Evolutionary conservation across 1,140 invertebrate genomes (phyloP), one percentile per base, ranked within the genome.

Genomic region (Drosophila seguyi): DNA sequence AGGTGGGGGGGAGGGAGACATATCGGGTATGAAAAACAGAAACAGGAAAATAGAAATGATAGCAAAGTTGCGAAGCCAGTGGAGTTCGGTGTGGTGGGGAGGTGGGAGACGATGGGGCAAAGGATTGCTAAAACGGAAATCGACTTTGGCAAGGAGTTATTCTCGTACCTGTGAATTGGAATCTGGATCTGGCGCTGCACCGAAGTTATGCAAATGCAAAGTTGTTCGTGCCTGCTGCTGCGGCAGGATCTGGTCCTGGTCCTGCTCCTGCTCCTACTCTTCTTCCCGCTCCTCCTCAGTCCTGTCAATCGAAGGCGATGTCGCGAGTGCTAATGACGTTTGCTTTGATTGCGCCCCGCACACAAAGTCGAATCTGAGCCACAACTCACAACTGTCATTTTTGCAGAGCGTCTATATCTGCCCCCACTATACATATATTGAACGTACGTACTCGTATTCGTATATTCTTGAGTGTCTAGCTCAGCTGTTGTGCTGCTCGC

Each of bases 21-120:
- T 72, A 72, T 72, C 66, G 66, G 66, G 68, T 72, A 72, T 72
- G 68, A 72, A 61, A 53, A 65, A 63, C 79, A 81, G 75, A 86
- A 72, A 87, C 63, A 72, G 83, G 73, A 86, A 87, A 86, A 86
- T 86, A 87, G 79, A 88, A 88, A 87, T 87, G 82, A 86, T 86
- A 82, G 79, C 83, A 57, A 67, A 76, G 77, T 78, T 84, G 50
- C 61, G 18, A 42, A 65, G 25, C 48, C 18, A 63, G 14, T 13
- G 34, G 11, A 34, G 31, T 34, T 34, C 31, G 31, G 31, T 34
- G 4, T 13, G 47, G 41, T 25, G 2, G 7, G 22, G 14, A 5
- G 34, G 22, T 1, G 31, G 39, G 7, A 8, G 16, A 10, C 0
- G 20, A 29, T 36, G 47, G 36, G 34, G n/a, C 18, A 25, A 57